Conservation (phyloP, 2,888 invertebrate species). For the Labia minor region DNA sequence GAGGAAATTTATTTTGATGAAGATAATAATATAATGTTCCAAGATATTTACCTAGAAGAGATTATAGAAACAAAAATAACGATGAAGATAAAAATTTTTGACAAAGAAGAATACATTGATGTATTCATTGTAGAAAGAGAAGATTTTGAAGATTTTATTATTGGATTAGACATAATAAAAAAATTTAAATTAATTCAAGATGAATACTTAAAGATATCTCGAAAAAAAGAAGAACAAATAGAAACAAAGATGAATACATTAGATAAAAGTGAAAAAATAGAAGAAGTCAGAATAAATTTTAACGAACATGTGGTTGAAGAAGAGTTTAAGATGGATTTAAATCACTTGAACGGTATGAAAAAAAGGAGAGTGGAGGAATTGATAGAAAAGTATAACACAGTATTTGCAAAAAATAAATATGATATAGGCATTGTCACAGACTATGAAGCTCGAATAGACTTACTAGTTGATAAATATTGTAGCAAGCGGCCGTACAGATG, state of each 20-base stretch:
- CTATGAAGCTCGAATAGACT: not conserved
- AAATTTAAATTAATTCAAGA: constrained; percentile 26
- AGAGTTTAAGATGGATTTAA: constrained; percentile 18
- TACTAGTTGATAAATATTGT: no score
- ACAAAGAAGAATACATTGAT: constrained; percentile 27
- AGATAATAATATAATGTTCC: not conserved
- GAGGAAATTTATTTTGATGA: not conserved
- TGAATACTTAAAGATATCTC: constrained; percentile 25
- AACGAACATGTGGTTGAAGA: constrained; percentile 18
- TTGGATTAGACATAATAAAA: constrained; percentile 26
- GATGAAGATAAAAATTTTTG: constrained; percentile 27
- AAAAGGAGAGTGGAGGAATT: constrained; percentile 18
- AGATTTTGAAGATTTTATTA: constrained; percentile 25
- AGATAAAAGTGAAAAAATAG: no score
- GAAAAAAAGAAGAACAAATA: constrained; percentile 21
- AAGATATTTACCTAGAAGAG: not conserved
- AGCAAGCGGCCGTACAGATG: not conserved
- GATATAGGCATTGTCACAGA: not conserved
- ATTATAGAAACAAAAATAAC: not conserved
- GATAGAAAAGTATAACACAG: constrained; percentile 18
- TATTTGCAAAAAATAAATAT: constrained; percentile 20
- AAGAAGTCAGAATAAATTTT: constrained; percentile 19
- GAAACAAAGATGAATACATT: constrained; percentile 19
- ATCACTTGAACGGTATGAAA: constrained; percentile 15
- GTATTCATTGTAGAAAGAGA: constrained; percentile 26